Conservation (phyloP, 2,888 invertebrate species). For the Hypsopygia costalis region DNA sequence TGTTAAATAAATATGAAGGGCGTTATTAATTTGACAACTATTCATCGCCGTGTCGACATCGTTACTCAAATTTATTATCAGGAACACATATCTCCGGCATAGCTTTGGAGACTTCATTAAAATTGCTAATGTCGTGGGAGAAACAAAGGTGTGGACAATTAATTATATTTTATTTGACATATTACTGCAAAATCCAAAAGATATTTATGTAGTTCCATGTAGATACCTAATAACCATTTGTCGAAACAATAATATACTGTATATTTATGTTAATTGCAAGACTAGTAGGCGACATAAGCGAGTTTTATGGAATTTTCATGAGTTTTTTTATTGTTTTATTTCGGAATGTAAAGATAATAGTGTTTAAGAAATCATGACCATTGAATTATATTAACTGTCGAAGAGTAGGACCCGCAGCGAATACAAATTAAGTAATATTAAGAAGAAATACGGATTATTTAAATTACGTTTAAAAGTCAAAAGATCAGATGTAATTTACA, state of each 20-base stretch:
- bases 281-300: slow-evolving; percentile 58
- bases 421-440: not conserved
- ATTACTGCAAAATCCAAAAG: slow-evolving; percentile 51
- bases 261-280: slow-evolving; percentile 60
- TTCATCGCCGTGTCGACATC: not conserved
- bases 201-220: slow-evolving; percentile 40
- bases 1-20: too few relatives aligned
- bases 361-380: slow-evolving; percentile 16
- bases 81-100: not conserved
- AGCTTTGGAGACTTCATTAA: slow-evolving; percentile 16
- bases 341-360: slow-evolving; percentile 38
- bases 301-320: slow-evolving; percentile 71
- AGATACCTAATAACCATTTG: slow-evolving; percentile 67
- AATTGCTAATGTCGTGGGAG: slow-evolving; percentile 26
- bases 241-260: slow-evolving; percentile 68
- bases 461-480: too few relatives aligned
- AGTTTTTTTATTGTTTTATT: slow-evolving; percentile 64
- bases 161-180: slow-evolving; percentile 53
- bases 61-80: slow-evolving; percentile 5
- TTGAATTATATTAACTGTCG: not conserved
- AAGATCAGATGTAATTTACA: too few relatives aligned
- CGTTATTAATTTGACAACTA: not conserved
- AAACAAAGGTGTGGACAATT: slow-evolving; percentile 48
- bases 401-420: not conserved
- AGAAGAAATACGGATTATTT: not conserved